Evolutionary conservation across 2,797 vertebrate species (phyloP).

Genomic region (Rhyacichthys aspro): DNA sequence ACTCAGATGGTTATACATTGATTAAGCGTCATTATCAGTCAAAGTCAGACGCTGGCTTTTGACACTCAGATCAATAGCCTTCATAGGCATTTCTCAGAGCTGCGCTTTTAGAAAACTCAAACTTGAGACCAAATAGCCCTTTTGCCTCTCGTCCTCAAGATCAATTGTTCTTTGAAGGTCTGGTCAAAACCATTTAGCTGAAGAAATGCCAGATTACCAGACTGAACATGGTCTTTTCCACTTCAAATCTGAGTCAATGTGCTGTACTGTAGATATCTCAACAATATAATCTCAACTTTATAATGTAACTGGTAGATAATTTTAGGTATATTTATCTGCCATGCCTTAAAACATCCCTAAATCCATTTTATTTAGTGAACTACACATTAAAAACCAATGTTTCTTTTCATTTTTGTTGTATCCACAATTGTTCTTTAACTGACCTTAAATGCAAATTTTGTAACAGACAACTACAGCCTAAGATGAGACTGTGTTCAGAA

Average conservation of each 20-base stretch:
- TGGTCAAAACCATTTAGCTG: constrained; percentile 25
- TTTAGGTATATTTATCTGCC: not conserved
- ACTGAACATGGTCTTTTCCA: constrained; percentile 5
- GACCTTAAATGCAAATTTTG: constrained; percentile 3
- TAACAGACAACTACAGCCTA: not conserved
- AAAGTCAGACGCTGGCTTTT: constrained; percentile 45
- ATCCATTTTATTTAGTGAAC: not conserved
- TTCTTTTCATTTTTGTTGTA: no score
- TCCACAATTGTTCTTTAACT: not conserved
- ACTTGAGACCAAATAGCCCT: constrained; percentile 18
- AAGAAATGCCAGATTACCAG: constrained; percentile 10
- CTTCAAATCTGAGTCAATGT: not conserved
- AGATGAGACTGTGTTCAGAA: constrained; percentile 25
- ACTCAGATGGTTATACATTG: constrained; percentile 49
- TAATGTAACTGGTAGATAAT: no score
- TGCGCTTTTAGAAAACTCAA: constrained; percentile 50
- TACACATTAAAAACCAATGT: not conserved
- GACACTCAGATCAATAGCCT: constrained; percentile 63
- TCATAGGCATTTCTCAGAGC: constrained; percentile 51
- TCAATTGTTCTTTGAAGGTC: constrained; percentile 44
- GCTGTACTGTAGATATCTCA: not conserved
- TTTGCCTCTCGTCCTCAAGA: constrained; percentile 37
- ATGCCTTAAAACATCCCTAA: no score
- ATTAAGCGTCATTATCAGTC: constrained; percentile 67
- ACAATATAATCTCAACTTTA: not conserved